phyloP scores from a whole-genome alignment of 2,797 vertebrate genomes.

The Pampus argenteus region DNA sequence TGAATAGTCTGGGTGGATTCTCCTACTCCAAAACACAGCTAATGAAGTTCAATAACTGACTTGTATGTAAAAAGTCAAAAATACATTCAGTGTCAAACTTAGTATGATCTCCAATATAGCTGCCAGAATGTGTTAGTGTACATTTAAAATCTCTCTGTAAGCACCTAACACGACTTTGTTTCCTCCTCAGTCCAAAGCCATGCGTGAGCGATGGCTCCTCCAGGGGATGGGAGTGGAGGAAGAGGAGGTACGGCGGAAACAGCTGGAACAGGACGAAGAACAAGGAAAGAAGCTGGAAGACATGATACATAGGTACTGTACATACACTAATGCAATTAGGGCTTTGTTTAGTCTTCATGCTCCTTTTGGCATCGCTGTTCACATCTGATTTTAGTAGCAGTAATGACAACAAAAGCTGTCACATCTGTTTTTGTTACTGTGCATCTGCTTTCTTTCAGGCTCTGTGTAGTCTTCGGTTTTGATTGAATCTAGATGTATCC shows the following conservation, averaged over 20 bases:
- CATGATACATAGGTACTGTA: constrained; percentile 90
- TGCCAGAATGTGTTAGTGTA: not conserved
- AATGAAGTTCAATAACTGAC: not conserved
- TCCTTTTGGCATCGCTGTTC: not conserved
- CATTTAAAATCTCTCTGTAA: not conserved
- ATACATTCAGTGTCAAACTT: not conserved
- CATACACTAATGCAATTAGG: not conserved
- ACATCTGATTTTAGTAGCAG: not conserved
- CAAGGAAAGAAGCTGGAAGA: constrained; percentile 92
- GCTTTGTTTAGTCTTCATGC: constrained; percentile 5
- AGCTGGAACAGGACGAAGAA: constrained; percentile 94
- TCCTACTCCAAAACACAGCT: no score
- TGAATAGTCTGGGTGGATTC: no score
- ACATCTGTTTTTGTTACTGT: constrained; percentile 15
- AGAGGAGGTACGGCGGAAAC: constrained; percentile 89
- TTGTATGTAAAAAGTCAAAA: not conserved
- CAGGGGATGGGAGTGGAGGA: constrained; percentile 92
- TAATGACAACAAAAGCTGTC: constrained; percentile 9
- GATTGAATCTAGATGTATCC: not conserved
- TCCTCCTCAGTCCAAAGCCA: constrained; percentile 92
- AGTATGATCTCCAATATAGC: not conserved
- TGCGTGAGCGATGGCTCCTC: constrained; percentile 97
- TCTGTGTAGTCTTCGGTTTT: not conserved
- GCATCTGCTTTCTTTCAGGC: constrained; percentile 19
- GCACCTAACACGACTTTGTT: constrained; percentile 12